Conservation (phyloP, 35 echinoderm and acorn worm species). For the Nesometra sesokonis region DNA sequence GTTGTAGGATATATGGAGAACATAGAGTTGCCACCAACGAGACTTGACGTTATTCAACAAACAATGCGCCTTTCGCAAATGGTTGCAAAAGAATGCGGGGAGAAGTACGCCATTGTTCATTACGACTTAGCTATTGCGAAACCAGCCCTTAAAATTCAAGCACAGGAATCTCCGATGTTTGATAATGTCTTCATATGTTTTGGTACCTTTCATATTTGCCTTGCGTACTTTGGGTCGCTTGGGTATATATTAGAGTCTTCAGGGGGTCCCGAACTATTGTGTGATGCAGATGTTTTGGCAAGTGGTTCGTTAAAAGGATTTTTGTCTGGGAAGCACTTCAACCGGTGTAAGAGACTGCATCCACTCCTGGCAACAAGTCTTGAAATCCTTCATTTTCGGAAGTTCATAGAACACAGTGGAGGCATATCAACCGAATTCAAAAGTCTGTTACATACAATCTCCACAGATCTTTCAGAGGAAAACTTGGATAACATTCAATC, state of each 20-base stretch:
- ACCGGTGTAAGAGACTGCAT: constrained; percentile 21
- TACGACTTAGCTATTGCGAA: constrained; percentile 30
- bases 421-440: background rate
- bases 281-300: constrained; percentile 12
- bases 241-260: constrained; percentile 20
- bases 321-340: constrained; percentile 10
- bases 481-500: background rate
- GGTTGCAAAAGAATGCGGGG: constrained; percentile 16
- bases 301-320: constrained; percentile 23
- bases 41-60: constrained; percentile 8
- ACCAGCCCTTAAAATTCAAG: constrained; percentile 27
- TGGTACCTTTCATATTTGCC: constrained; percentile 19
- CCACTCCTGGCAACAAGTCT: constrained; percentile 11
- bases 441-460: background rate
- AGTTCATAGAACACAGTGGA: background rate
- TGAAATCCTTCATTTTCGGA: constrained; percentile 21
- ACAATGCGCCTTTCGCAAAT: background rate
- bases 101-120: background rate
- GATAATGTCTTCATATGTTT: constrained; percentile 38
- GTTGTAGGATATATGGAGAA: constrained; percentile 5
- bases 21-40: background rate
- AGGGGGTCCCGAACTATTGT: constrained; percentile 14
- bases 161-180: background rate
- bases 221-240: constrained; percentile 9
- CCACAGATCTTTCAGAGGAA: background rate